Conservation (phyloP, 2,797 vertebrate genomes). For the Leuciscus waleckii region DNA sequence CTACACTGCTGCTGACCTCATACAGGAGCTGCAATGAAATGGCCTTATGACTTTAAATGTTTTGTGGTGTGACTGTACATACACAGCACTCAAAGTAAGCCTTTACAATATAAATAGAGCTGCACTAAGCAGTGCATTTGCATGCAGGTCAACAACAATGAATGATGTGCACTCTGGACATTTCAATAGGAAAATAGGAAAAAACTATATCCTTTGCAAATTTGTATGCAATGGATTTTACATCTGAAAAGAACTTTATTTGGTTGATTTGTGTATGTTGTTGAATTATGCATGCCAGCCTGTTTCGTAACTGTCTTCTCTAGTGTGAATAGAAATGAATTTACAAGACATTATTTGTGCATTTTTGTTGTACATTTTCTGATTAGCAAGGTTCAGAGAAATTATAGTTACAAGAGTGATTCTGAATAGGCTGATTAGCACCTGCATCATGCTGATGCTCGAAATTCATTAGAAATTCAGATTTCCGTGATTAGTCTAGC, state of each 20-base stretch:
- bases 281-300: neutral
- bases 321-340: neutral
- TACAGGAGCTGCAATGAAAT: neutral
- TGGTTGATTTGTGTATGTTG: neutral
- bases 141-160: neutral
- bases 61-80: neutral
- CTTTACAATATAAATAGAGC: neutral
- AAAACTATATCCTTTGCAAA: neutral
- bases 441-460: conserved; percentile 51
- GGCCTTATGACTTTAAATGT: neutral
- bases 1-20: neutral
- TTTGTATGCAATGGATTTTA: neutral
- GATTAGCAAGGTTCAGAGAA: conserved; percentile 27
- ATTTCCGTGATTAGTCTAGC: conserved; percentile 50
- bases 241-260: neutral
- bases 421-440: conserved; percentile 44
- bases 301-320: neutral
- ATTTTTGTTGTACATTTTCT: conserved; percentile 24
- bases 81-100: neutral
- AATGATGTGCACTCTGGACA: neutral
- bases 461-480: conserved; percentile 55
- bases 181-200: neutral
- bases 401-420: conserved; percentile 26
- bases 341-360: neutral
- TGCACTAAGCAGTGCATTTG: neutral